phyloP scores from a whole-genome alignment of 2,888 invertebrate species.

The Tuberolachnus salignus region DNA sequence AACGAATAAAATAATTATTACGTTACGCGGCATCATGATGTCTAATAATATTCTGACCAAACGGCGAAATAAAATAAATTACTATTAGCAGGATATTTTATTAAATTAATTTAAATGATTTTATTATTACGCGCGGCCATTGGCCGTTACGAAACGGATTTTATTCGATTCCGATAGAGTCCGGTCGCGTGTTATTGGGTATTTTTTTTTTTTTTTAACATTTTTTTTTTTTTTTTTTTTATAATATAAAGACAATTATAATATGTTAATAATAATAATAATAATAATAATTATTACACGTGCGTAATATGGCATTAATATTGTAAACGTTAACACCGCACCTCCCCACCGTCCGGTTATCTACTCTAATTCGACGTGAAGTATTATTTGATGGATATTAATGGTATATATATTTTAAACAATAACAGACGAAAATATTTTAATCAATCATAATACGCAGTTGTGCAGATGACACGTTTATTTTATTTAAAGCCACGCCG shows the following conservation, averaged over 20 bases:
- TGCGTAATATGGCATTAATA: constrained; percentile 20
- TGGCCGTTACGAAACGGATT: too few species aligned
- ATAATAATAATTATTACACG: background rate
- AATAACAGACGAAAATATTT: constrained; percentile 52
- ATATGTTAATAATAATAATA: constrained; percentile 24
- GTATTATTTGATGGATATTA: constrained; percentile 54
- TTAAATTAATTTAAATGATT: too few species aligned
- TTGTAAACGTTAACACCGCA: constrained; percentile 19
- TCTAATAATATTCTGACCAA: too few species aligned
- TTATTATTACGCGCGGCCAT: too few species aligned
- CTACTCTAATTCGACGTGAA: constrained; percentile 48
- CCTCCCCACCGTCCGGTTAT: too few species aligned
- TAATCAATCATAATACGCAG: constrained; percentile 56
- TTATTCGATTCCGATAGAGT: too few species aligned
- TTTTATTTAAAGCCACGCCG: constrained; percentile 52
- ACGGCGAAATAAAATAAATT: too few species aligned
- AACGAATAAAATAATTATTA: too few species aligned
- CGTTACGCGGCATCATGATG: too few species aligned
- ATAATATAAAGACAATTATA: background rate
- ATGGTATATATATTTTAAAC: constrained; percentile 39
- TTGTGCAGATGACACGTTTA: constrained; percentile 53
- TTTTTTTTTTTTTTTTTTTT: too few species aligned
- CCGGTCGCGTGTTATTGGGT: background rate
- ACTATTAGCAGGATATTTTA: too few species aligned
- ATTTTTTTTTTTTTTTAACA: too few species aligned